Conservation (phyloP, 2,888 invertebrate species). For the Trichopria drosophilae region DNA sequence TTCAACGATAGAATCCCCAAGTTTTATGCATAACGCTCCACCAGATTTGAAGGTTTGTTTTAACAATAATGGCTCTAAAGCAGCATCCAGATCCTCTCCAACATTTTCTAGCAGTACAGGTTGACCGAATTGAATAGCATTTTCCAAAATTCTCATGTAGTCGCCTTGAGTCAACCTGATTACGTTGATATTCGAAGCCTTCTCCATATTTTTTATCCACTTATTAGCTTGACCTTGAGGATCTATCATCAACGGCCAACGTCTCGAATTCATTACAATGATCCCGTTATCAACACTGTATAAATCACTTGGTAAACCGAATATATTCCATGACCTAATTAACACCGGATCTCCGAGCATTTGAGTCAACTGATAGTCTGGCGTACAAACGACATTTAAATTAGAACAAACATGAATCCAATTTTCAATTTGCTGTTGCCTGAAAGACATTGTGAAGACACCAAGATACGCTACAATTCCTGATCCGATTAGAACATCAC, state of each 20-base stretch:
- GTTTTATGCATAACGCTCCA: slow-evolving; percentile 80
- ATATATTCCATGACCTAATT: slow-evolving; percentile 89
- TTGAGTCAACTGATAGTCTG: slow-evolving; percentile 75
- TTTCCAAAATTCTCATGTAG: slow-evolving; percentile 80
- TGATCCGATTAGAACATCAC: slow-evolving; percentile 83
- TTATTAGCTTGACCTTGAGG: slow-evolving; percentile 94
- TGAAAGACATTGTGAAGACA: slow-evolving; percentile 77
- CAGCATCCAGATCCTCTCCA: slow-evolving; percentile 87
- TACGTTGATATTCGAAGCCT: slow-evolving; percentile 75
- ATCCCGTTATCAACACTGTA: slow-evolving; percentile 92
- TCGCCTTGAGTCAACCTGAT: slow-evolving; percentile 81
- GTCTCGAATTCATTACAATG: slow-evolving; percentile 83
- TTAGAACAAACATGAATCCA: slow-evolving; percentile 77
- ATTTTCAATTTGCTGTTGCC: slow-evolving; percentile 69
- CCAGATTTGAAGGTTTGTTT: slow-evolving; percentile 90
- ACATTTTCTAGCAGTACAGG: slow-evolving; percentile 89
- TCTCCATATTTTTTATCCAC: slow-evolving; percentile 94
- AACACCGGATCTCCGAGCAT: slow-evolving; percentile 85
- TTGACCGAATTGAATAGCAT: slow-evolving; percentile 84
- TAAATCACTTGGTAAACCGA: slow-evolving; percentile 83
- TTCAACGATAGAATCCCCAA: slow-evolving; percentile 89
- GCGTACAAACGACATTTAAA: slow-evolving; percentile 75
- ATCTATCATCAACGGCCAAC: slow-evolving; percentile 94
- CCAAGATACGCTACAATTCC: slow-evolving; percentile 91
- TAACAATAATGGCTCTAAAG: slow-evolving; percentile 82